Percentiles rank a stretch among this genome's conserved stretches.
These are phyloP conservation scores for Hybognathus amarus DNA, from an alignment of 2,797 vertebrate genomes.

Conservation along the genomic window DNA sequence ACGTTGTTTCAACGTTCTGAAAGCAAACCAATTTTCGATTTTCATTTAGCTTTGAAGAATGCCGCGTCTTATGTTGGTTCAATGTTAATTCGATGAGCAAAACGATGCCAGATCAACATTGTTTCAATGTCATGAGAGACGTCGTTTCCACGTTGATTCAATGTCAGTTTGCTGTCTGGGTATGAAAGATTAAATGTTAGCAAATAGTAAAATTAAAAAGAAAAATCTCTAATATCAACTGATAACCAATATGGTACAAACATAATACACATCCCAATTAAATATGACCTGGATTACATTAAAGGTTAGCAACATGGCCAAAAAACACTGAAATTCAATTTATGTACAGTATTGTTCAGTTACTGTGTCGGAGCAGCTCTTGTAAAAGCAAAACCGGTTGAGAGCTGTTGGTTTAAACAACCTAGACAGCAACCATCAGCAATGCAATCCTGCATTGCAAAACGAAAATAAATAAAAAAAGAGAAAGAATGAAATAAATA, in stretches of 20 bases:
- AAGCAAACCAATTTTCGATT: too few species aligned
- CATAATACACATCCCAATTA: neutral
- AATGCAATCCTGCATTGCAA: slow-evolving; percentile 22
- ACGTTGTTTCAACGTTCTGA: too few species aligned
- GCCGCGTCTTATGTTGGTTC: too few species aligned
- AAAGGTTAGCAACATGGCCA: neutral
- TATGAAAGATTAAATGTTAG: neutral
- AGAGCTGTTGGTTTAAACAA: slow-evolving; percentile 61
- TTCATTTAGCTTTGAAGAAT: too few species aligned
- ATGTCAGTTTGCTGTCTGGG: too few species aligned
- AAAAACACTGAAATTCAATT: neutral
- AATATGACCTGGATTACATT: neutral
- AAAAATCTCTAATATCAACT: neutral
- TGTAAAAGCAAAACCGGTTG: neutral
- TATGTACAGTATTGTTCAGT: neutral
- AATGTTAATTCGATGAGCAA: too few species aligned
- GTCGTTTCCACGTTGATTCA: too few species aligned
- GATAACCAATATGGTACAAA: neutral
- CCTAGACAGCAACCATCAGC: slow-evolving; percentile 59
- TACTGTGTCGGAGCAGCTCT: neutral
- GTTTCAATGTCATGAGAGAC: too few species aligned
- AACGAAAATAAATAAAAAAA: slow-evolving; percentile 61
- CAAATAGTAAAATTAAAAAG: neutral
- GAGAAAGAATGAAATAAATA: slow-evolving; percentile 78
- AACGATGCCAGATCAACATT: too few species aligned